Evolutionary conservation across 2,888 invertebrate genomes (phyloP).

Genomic region (Cotesia congregata): DNA sequence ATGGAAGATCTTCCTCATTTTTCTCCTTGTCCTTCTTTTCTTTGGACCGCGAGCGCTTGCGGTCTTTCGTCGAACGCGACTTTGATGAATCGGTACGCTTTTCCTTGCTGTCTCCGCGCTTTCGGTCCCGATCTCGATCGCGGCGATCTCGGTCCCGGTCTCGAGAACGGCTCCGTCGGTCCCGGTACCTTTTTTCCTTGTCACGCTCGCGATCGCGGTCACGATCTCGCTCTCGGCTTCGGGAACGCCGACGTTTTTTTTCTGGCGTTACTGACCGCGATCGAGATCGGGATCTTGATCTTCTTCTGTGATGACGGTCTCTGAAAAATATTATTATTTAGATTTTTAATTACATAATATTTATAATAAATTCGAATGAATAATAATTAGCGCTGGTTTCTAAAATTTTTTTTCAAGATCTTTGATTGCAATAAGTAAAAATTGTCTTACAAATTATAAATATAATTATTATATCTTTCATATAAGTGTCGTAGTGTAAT

Average conservation of each 20-base stretch:
- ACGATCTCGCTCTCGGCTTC: conserved; percentile 76
- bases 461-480: too few relatives aligned
- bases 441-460: too few relatives aligned
- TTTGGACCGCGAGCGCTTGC: conserved; percentile 74
- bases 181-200: conserved; percentile 75
- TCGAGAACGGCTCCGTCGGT: conserved; percentile 40
- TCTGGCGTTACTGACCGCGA: conserved; percentile 76
- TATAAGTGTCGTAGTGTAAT: too few relatives aligned
- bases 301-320: conserved; percentile 71
- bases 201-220: conserved; percentile 64
- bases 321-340: conserved; percentile 49
- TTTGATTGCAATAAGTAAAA: too few relatives aligned
- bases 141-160: conserved; percentile 76
- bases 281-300: conserved; percentile 76
- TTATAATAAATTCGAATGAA: too few relatives aligned
- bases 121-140: conserved; percentile 73
- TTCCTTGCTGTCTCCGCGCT: conserved; percentile 77
- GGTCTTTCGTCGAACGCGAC: conserved; percentile 70
- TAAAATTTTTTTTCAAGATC: too few relatives aligned
- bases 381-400: too few relatives aligned
- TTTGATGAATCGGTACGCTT: conserved; percentile 76
- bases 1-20: conserved; percentile 74
- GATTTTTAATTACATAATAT: neutral
- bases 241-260: conserved; percentile 74
- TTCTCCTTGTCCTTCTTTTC: conserved; percentile 75